phyloP scores from a whole-genome alignment of 2,113 vertebrate species.

The Triplophysa siluroides region DNA sequence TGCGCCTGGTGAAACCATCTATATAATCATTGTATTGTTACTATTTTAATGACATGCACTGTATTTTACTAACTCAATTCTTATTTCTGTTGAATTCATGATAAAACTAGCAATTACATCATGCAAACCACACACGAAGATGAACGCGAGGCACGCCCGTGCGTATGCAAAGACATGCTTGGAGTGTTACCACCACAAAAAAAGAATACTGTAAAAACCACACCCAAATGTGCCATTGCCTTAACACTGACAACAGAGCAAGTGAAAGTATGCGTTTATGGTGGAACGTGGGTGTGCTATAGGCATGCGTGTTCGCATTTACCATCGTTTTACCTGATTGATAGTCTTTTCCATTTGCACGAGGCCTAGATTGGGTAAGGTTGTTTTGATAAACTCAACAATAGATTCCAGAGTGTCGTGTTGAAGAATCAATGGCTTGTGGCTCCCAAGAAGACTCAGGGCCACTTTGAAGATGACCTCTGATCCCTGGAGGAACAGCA shows the following conservation, averaged over 20 bases:
- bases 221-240: slow-evolving; percentile 21
- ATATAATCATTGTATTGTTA: too few species aligned
- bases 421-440: slow-evolving; percentile 85
- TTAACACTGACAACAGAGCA: background rate
- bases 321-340: slow-evolving; percentile 78
- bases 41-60: too few species aligned
- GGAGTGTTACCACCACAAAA: slow-evolving; percentile 18
- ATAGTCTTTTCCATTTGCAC: slow-evolving; percentile 95
- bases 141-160: slow-evolving; percentile 13
- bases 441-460: slow-evolving; percentile 89
- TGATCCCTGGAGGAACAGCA: slow-evolving; percentile 92
- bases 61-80: slow-evolving; percentile 23
- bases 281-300: background rate
- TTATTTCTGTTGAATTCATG: slow-evolving; percentile 7
- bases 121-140: slow-evolving; percentile 30
- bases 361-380: slow-evolving; percentile 85
- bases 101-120: slow-evolving; percentile 26
- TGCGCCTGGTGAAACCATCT: too few species aligned
- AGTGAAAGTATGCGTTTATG: background rate
- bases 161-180: slow-evolving; percentile 9
- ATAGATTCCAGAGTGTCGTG: slow-evolving; percentile 94
- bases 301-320: background rate
- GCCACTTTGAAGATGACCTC: slow-evolving; percentile 98
- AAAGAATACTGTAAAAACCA: background rate
- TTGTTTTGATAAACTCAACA: slow-evolving; percentile 93